phyloP scores from a whole-genome alignment of 2,113 vertebrate species.

The Etheostoma cragini region DNA sequence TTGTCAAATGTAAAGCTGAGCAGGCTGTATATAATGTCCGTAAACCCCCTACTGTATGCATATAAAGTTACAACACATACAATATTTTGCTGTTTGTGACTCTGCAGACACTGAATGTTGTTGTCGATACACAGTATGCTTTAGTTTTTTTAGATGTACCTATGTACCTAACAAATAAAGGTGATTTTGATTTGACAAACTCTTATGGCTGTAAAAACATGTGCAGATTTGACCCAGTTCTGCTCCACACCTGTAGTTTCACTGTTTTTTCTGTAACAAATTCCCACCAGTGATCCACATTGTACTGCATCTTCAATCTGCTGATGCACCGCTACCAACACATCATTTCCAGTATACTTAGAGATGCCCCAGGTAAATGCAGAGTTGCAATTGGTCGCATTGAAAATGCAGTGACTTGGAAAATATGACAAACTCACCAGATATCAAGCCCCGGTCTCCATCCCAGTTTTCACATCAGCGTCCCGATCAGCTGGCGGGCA shows the following conservation, averaged over 20 bases:
- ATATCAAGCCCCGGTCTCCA: constrained; percentile 80
- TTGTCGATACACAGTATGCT: not conserved
- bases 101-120: not conserved
- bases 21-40: not conserved
- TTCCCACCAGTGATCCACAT: constrained; percentile 49
- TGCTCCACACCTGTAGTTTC: constrained; percentile 55
- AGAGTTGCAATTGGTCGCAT: constrained; percentile 32
- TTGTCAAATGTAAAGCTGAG: constrained; percentile 3
- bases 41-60: constrained; percentile 3
- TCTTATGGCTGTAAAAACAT: constrained; percentile 16
- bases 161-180: not conserved
- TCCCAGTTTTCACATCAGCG: constrained; percentile 76
- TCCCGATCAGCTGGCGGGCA: constrained; percentile 45
- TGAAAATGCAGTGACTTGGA: constrained; percentile 41
- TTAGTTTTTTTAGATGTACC: not conserved
- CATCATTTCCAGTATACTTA: constrained; percentile 44
- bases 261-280: constrained; percentile 33
- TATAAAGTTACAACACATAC: constrained; percentile 9
- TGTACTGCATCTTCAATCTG: constrained; percentile 56
- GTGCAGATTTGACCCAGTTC: constrained; percentile 58
- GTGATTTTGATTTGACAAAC: constrained; percentile 12
- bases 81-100: constrained; percentile 1
- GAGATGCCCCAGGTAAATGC: constrained; percentile 18
- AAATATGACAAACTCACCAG: constrained; percentile 74
- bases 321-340: constrained; percentile 59